Conservation (phyloP, 1,140 invertebrate genomes). For the Danaus plexippus region DNA sequence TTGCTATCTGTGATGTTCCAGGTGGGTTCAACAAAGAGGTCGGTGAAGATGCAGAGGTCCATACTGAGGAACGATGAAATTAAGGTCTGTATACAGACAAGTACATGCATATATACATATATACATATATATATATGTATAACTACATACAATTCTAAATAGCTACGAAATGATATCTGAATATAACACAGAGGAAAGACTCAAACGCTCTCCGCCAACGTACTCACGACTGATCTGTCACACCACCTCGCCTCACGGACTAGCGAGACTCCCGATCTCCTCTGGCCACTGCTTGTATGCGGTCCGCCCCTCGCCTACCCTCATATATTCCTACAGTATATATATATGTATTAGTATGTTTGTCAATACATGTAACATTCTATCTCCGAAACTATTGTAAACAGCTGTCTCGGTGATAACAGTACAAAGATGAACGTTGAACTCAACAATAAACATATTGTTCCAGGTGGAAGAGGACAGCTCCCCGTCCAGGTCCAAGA, state of each 20-base stretch:
- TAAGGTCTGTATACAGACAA: not conserved
- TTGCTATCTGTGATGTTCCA: constrained; percentile 3
- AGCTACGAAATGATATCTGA: not conserved
- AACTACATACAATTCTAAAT: constrained; percentile 1
- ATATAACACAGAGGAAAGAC: too few relatives aligned
- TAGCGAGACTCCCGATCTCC: too few relatives aligned
- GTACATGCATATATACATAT: constrained; percentile 3
- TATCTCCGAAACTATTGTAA: too few relatives aligned
- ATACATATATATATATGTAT: constrained; percentile 3
- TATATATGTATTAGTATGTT: not conserved
- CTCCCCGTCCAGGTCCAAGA: too few relatives aligned
- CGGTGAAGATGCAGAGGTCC: constrained; percentile 14
- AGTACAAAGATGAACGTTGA: too few relatives aligned
- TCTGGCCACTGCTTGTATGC: too few relatives aligned
- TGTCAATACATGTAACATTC: not conserved
- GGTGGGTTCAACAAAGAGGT: not conserved
- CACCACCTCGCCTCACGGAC: not conserved
- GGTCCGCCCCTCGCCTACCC: not conserved
- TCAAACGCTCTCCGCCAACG: too few relatives aligned
- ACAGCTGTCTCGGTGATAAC: too few relatives aligned
- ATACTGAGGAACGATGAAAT: constrained; percentile 23
- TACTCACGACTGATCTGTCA: too few relatives aligned
- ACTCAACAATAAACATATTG: too few relatives aligned
- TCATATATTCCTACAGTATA: not conserved
- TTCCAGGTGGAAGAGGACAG: too few relatives aligned